A percentile compares a stretch with the other conserved stretches of the same genome.
These are phyloP conservation scores for Timandra comae DNA, from an alignment of 2,888 invertebrate genomes.

Conservation along the genomic window DNA sequence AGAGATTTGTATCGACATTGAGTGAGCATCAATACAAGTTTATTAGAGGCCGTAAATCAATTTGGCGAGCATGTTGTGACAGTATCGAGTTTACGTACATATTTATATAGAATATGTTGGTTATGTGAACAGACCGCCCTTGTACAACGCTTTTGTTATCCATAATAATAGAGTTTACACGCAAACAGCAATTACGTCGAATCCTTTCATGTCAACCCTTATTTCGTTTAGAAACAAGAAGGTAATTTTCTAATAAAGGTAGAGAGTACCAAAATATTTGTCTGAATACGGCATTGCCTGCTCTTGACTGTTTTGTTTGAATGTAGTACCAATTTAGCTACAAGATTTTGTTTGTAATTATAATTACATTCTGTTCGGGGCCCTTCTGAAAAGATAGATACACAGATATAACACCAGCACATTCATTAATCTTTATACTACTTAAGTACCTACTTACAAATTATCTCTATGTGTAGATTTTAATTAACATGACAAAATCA, in stretches of 20 bases:
- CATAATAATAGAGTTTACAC: slow-evolving; percentile 47
- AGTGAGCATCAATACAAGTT: background rate
- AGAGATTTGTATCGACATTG: background rate
- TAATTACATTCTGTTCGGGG: no score
- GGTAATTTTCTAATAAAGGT: slow-evolving; percentile 47
- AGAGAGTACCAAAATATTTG: slow-evolving; percentile 35
- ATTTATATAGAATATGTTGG: background rate
- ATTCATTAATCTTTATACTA: no score
- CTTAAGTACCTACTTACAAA: no score
- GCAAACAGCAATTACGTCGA: slow-evolving; percentile 46
- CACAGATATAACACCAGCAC: no score
- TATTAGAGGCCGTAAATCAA: slow-evolving; percentile 18
- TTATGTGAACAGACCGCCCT: background rate
- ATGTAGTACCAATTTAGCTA: slow-evolving; percentile 10
- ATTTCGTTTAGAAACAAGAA: slow-evolving; percentile 41
- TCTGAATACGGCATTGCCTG: slow-evolving; percentile 22
- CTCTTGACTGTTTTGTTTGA: slow-evolving; percentile 9
- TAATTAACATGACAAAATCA: no score
- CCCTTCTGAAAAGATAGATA: no score
- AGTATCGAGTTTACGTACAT: slow-evolving; percentile 16
- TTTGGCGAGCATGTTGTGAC: slow-evolving; percentile 16
- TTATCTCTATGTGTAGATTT: no score
- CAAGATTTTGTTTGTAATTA: no score
- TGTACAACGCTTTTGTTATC: slow-evolving; percentile 29
- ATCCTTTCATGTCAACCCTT: slow-evolving; percentile 48